phyloP scores from a whole-genome alignment of 2,797 vertebrate genomes.

The Atherinosoma microstoma region DNA sequence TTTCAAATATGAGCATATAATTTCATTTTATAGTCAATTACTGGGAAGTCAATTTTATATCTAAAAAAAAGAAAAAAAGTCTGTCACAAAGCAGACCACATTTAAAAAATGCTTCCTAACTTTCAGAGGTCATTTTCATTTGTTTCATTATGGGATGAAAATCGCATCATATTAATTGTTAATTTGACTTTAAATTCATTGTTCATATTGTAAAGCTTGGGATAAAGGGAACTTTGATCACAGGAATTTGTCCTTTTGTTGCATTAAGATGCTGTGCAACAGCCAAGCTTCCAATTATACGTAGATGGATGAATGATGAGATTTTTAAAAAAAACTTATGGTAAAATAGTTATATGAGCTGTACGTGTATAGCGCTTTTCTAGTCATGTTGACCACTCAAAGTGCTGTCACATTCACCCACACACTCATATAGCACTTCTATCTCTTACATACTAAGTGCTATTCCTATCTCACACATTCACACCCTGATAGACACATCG shows the following conservation, averaged over 20 bases:
- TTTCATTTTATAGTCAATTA: not conserved
- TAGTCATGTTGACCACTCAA: no score
- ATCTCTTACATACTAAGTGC: no score
- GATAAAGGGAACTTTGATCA: not conserved
- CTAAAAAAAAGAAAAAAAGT: no score
- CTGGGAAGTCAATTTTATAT: no score
- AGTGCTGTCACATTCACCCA: no score
- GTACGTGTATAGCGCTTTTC: no score
- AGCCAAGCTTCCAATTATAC: not conserved
- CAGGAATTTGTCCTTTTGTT: constrained; percentile 15
- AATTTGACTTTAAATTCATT: constrained; percentile 4
- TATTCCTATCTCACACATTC: no score
- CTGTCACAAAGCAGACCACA: not conserved
- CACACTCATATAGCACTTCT: no score
- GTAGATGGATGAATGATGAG: constrained; percentile 13
- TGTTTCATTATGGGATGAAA: constrained; percentile 17
- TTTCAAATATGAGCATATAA: not conserved
- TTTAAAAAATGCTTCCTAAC: no score
- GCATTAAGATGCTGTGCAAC: constrained; percentile 10
- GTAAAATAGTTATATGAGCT: no score
- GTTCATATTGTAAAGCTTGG: not conserved
- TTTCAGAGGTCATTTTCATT: constrained; percentile 17
- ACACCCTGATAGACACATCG: no score
- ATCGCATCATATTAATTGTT: not conserved
- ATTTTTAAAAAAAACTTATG: not conserved